A percentile compares a stretch with the other conserved stretches of the same genome.
Conservation (phyloP, 2,888 invertebrate genomes). For the Microctonus hyperodae region DNA sequence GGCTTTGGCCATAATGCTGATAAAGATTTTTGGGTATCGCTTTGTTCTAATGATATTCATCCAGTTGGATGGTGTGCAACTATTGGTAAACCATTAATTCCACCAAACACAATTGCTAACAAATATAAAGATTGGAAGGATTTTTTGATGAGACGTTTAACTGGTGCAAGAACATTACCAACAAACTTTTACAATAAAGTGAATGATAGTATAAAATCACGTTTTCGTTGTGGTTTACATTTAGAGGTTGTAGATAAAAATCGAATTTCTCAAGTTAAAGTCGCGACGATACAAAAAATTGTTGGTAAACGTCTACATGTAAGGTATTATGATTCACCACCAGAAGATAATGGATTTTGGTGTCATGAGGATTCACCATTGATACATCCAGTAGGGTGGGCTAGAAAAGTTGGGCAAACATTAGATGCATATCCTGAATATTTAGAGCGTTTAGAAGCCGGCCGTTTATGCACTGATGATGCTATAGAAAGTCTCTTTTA, state of each 20-base stretch:
- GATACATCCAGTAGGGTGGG: conserved; percentile 98
- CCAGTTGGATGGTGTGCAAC: conserved; percentile 99
- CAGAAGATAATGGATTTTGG: conserved; percentile 91
- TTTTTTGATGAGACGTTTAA: conserved; percentile 88
- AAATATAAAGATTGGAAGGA: conserved; percentile 97
- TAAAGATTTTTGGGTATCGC: conserved; percentile 96
- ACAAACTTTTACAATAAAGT: conserved; percentile 91
- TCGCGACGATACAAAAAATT: conserved; percentile 89
- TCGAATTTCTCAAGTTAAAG: conserved; percentile 90
- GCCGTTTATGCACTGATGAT: conserved; percentile 77
- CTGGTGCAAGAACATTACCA: conserved; percentile 94
- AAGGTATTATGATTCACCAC: conserved; percentile 84
- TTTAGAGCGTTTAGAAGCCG: conserved; percentile 76
- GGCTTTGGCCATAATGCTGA: conserved; percentile 89
- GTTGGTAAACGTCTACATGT: conserved; percentile 92
- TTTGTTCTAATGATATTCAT: conserved; percentile 94
- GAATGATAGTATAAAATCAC: conserved; percentile 81
- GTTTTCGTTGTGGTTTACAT: conserved; percentile 82
- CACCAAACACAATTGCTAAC: conserved; percentile 90
- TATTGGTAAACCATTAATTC: conserved; percentile 92
- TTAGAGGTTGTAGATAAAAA: conserved; percentile 97
- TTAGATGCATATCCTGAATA: conserved; percentile 85
- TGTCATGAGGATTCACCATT: conserved; percentile 95
- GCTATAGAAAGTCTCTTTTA: conserved; percentile 82
- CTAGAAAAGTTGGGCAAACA: conserved; percentile 86